A percentile compares a stretch with the other conserved stretches of the same genome.
These are phyloP conservation scores for Vesta saturnalis DNA, from an alignment of 2,888 invertebrate species.

Conservation along the genomic window DNA sequence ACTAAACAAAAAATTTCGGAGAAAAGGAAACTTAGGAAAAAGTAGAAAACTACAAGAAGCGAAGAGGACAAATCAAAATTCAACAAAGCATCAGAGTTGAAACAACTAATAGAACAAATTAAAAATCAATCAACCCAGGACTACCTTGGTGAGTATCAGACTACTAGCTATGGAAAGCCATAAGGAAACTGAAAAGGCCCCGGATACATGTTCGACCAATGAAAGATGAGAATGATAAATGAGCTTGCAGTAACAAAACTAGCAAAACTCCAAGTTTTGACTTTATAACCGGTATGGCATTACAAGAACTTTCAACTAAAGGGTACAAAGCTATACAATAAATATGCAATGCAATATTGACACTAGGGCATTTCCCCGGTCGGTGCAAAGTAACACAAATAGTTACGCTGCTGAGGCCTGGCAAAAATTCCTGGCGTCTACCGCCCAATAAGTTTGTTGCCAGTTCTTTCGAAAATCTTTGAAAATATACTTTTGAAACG, in stretches of 20 bases:
- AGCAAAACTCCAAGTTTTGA: not conserved
- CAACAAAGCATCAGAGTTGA: slow-evolving; percentile 2
- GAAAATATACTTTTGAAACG: not conserved
- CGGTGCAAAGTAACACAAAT: too few relatives aligned
- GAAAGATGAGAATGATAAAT: not conserved
- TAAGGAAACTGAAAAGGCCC: slow-evolving; percentile 15
- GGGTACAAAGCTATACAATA: too few relatives aligned
- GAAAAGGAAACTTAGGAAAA: slow-evolving; percentile 19
- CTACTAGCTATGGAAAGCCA: slow-evolving; percentile 1
- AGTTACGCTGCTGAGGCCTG: too few relatives aligned
- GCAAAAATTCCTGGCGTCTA: too few relatives aligned
- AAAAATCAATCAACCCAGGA: not conserved
- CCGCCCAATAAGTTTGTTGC: not conserved
- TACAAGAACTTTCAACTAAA: too few relatives aligned
- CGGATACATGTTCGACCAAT: not conserved
- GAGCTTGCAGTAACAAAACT: not conserved
- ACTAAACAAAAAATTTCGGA: slow-evolving; percentile 13
- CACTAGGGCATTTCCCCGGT: too few relatives aligned
- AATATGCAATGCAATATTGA: too few relatives aligned
- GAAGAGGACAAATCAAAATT: not conserved
- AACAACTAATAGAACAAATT: not conserved
- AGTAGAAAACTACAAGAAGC: slow-evolving; percentile 13
- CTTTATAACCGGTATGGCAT: not conserved
- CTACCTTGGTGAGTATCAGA: not conserved
- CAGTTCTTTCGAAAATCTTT: slow-evolving; percentile 12